A percentile compares a stretch with the other conserved stretches of the same genome.
Conservation (phyloP, 2,888 invertebrate genomes). For the Odontomyia ornata region DNA sequence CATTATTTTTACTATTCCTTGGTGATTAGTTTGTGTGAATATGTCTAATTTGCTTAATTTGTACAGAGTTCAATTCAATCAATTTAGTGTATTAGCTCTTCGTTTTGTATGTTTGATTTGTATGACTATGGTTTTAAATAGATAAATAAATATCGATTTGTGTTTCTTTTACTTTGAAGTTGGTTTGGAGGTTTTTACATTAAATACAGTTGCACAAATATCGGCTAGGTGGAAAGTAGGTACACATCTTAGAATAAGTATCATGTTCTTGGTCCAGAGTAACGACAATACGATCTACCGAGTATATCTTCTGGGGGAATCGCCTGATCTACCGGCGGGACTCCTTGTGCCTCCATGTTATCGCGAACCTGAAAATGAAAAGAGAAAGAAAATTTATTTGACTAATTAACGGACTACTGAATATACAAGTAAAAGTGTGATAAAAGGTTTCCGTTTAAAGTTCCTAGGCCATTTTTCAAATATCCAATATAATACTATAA, state of each 20-base stretch:
- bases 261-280: constrained; percentile 65
- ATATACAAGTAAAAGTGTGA: too few relatives aligned
- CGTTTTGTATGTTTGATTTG: neutral
- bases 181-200: neutral
- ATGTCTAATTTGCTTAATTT: neutral
- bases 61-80: constrained; percentile 31
- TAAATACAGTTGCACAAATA: neutral
- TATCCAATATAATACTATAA: too few relatives aligned
- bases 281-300: constrained; percentile 69
- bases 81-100: neutral
- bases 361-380: constrained; percentile 66
- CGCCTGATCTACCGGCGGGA: constrained; percentile 69
- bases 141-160: constrained; percentile 1
- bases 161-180: neutral
- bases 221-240: constrained; percentile 18
- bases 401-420: too few relatives aligned
- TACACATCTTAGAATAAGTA: constrained; percentile 47
- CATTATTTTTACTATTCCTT: neutral
- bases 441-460: too few relatives aligned
- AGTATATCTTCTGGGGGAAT: constrained; percentile 69
- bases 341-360: constrained; percentile 67
- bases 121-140: neutral
- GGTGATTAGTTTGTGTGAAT: too few relatives aligned
- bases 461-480: too few relatives aligned
- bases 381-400: too few relatives aligned